These are phyloP conservation scores for Timema podura DNA, from an alignment of 2,888 invertebrate genomes.

Conservation along the genomic window DNA sequence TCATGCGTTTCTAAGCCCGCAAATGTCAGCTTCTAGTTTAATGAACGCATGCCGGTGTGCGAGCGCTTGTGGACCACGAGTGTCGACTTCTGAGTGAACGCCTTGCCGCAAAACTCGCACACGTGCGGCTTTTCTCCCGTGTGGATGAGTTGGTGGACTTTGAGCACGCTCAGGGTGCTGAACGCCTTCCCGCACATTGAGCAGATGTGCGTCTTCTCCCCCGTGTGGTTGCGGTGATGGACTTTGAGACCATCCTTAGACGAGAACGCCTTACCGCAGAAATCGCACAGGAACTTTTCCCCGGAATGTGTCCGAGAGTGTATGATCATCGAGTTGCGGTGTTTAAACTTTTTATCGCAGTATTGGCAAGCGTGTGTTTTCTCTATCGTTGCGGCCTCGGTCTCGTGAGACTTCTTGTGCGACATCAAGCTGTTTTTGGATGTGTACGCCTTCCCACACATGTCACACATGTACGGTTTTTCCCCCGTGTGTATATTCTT, in stretches of 20 bases:
- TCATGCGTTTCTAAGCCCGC: no score
- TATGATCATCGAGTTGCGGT: constrained; percentile 24
- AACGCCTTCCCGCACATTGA: constrained; percentile 27
- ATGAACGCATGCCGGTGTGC: constrained; percentile 24
- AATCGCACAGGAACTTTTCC: constrained; percentile 39
- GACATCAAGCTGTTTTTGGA: constrained; percentile 28
- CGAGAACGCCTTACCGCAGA: constrained; percentile 40
- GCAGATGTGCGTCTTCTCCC: constrained; percentile 26
- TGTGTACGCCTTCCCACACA: constrained; percentile 28
- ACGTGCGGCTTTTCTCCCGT: constrained; percentile 34
- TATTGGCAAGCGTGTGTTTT: constrained; percentile 19
- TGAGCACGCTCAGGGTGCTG: constrained; percentile 34
- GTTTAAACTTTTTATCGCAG: constrained; percentile 25
- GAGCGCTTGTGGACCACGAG: constrained; percentile 27
- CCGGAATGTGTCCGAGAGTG: constrained; percentile 34
- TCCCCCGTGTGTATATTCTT: constrained; percentile 28
- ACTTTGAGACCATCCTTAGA: constrained; percentile 38
- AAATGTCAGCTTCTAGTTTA: no score
- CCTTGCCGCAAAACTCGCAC: constrained; percentile 40
- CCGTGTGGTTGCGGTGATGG: constrained; percentile 37
- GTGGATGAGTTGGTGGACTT: constrained; percentile 37
- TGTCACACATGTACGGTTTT: constrained; percentile 30
- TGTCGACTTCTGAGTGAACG: constrained; percentile 41
- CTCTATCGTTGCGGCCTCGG: constrained; percentile 24
- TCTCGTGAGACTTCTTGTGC: constrained; percentile 33